Percentiles rank a stretch among this genome's conserved stretches.
phyloP scores from a whole-genome alignment of 2,888 invertebrate species.

The Blomia tropicalis region DNA sequence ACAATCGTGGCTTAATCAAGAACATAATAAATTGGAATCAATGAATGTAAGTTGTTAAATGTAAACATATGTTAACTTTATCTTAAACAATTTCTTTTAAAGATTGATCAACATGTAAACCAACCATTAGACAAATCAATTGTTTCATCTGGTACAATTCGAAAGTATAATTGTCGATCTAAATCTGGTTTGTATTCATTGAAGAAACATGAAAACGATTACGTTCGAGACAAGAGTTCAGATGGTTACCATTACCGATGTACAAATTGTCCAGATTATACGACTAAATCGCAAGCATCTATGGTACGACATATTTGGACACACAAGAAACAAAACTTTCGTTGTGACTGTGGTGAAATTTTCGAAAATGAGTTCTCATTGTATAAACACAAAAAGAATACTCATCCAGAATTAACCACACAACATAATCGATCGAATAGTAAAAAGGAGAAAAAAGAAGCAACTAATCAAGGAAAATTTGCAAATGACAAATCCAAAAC shows the following conservation, averaged over 20 bases:
- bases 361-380: slow-evolving; percentile 19
- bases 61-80: too few species aligned
- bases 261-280: neutral
- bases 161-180: neutral
- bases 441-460: neutral
- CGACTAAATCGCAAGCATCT: slow-evolving; percentile 17
- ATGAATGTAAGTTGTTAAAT: too few species aligned
- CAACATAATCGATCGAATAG: slow-evolving; percentile 14
- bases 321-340: slow-evolving; percentile 13
- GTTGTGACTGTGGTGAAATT: slow-evolving; percentile 3
- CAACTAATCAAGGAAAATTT: neutral
- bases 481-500: neutral
- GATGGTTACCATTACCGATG: slow-evolving; percentile 10
- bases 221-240: neutral
- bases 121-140: too few species aligned
- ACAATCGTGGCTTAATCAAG: too few species aligned
- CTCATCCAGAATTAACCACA: slow-evolving; percentile 2
- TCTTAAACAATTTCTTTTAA: too few species aligned
- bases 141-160: too few species aligned
- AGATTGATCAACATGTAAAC: too few species aligned
- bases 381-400: slow-evolving; percentile 13
- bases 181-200: slow-evolving; percentile 17
- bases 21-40: too few species aligned
- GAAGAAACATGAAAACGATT: slow-evolving; percentile 12
- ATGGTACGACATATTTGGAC: slow-evolving; percentile 20